A percentile compares a stretch with the other conserved stretches of the same genome.
These are phyloP conservation scores for Margaritifera margaritifera DNA, from an alignment of 2,888 invertebrate genomes.

Conservation along the genomic window DNA sequence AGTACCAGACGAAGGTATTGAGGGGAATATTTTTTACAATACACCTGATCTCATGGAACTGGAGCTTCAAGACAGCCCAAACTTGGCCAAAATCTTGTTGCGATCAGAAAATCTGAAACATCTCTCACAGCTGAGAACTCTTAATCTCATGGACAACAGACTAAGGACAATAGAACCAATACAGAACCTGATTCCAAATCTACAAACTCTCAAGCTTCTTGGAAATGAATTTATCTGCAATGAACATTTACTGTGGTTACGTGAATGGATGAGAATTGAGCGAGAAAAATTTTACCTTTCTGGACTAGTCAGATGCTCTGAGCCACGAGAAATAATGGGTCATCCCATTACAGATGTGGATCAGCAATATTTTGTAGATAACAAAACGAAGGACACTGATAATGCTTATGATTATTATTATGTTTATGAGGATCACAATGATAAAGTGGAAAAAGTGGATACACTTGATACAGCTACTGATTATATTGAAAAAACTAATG, in stretches of 20 bases:
- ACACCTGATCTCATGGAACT: slow-evolving; percentile 37
- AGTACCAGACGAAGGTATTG: slow-evolving; percentile 30
- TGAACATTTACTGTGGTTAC: slow-evolving; percentile 85
- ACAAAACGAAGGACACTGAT: slow-evolving; percentile 6
- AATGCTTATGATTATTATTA: slow-evolving; percentile 1
- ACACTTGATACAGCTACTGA: not conserved
- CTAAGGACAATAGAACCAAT: slow-evolving; percentile 37
- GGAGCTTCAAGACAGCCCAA: slow-evolving; percentile 46
- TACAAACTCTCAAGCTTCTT: slow-evolving; percentile 77
- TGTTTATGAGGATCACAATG: not conserved
- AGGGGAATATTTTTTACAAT: slow-evolving; percentile 49
- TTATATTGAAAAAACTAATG: slow-evolving; percentile 5
- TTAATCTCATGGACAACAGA: slow-evolving; percentile 49
- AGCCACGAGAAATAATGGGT: slow-evolving; percentile 38
- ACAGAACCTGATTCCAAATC: slow-evolving; percentile 34
- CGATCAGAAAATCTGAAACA: slow-evolving; percentile 30
- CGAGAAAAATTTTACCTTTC: slow-evolving; percentile 33
- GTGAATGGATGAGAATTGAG: slow-evolving; percentile 71
- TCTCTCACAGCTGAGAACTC: slow-evolving; percentile 32
- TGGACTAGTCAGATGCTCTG: slow-evolving; percentile 35
- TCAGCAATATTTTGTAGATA: not conserved
- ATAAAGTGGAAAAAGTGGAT: not conserved
- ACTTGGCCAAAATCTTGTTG: slow-evolving; percentile 39
- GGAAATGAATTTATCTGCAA: slow-evolving; percentile 88
- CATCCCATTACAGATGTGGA: slow-evolving; percentile 25